Conservation (phyloP, 1,140 invertebrate species). For the Hycleus cichorii region DNA sequence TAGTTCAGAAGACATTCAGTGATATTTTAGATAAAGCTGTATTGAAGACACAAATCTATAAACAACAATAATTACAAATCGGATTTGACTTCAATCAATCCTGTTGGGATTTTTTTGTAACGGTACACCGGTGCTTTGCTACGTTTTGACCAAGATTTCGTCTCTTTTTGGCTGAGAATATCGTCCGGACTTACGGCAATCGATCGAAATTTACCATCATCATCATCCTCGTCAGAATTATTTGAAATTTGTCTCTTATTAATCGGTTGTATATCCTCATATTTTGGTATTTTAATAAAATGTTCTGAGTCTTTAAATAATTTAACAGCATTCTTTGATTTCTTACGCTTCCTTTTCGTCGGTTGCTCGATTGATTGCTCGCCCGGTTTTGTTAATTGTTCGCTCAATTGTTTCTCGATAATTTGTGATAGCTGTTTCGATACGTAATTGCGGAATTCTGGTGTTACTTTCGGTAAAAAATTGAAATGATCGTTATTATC, state of each 20-base stretch:
- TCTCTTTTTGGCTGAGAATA: constrained; percentile 28
- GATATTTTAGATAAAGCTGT: constrained; percentile 52
- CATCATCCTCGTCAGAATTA: constrained; percentile 5
- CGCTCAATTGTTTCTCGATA: constrained; percentile 25
- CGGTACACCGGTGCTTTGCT: constrained; percentile 27
- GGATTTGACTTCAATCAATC: neutral
- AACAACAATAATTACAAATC: constrained; percentile 20
- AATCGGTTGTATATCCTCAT: neutral
- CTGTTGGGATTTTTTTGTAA: constrained; percentile 19
- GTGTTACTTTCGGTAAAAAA: constrained; percentile 24
- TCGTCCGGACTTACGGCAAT: constrained; percentile 25
- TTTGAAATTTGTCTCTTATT: neutral
- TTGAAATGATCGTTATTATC: constrained; percentile 24
- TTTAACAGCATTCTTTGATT: constrained; percentile 22
- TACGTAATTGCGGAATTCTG: constrained; percentile 30
- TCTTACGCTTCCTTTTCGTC: neutral
- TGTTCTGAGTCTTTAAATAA: constrained; percentile 25
- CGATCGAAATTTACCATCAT: constrained; percentile 11
- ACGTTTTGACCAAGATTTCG: constrained; percentile 26
- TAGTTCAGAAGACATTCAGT: constrained; percentile 57
- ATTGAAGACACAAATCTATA: constrained; percentile 50
- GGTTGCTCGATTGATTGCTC: too few species aligned
- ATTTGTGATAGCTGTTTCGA: constrained; percentile 25
- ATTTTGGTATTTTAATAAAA: constrained; percentile 16
- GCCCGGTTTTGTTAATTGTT: neutral